Percentiles rank a stretch among this genome's conserved stretches.
Evolutionary conservation across 2,113 vertebrate species (phyloP).

Genomic region (Sporophila hypoxantha): DNA sequence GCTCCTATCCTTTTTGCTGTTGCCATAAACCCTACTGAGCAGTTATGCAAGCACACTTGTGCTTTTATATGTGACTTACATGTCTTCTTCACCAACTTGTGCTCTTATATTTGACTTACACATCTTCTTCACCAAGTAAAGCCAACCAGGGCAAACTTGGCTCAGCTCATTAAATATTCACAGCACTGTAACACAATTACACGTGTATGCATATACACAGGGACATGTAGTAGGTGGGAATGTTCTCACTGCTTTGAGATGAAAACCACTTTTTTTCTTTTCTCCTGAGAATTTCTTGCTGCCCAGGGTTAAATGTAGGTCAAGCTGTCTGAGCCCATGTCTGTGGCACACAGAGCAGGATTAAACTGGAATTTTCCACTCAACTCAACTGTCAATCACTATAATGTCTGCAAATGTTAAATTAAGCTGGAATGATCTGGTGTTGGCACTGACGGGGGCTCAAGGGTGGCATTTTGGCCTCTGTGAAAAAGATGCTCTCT

Average conservation of each 20-base stretch:
- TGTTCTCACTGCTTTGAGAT: background rate
- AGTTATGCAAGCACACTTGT: background rate
- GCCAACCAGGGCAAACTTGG: background rate
- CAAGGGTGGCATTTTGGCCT: conserved; percentile 1
- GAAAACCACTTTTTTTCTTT: background rate
- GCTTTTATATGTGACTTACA: background rate
- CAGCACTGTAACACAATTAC: background rate
- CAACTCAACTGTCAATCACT: conserved; percentile 23
- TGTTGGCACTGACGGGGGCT: conserved; percentile 4
- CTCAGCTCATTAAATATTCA: background rate
- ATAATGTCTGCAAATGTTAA: conserved; percentile 43
- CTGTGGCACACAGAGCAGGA: conserved; percentile 19
- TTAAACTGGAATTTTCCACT: conserved; percentile 58
- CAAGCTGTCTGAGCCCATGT: conserved; percentile 46
- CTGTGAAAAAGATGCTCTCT: background rate
- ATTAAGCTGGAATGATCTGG: conserved; percentile 41
- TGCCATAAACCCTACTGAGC: background rate
- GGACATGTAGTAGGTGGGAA: background rate
- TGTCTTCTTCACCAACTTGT: background rate
- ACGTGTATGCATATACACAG: background rate
- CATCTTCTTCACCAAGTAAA: background rate
- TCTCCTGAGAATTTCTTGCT: background rate
- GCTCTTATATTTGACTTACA: background rate
- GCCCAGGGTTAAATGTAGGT: conserved; percentile 43
- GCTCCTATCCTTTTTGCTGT: background rate